These are phyloP conservation scores for Fopius arisanus DNA, from an alignment of 1,140 invertebrate species.

Conservation along the genomic window DNA sequence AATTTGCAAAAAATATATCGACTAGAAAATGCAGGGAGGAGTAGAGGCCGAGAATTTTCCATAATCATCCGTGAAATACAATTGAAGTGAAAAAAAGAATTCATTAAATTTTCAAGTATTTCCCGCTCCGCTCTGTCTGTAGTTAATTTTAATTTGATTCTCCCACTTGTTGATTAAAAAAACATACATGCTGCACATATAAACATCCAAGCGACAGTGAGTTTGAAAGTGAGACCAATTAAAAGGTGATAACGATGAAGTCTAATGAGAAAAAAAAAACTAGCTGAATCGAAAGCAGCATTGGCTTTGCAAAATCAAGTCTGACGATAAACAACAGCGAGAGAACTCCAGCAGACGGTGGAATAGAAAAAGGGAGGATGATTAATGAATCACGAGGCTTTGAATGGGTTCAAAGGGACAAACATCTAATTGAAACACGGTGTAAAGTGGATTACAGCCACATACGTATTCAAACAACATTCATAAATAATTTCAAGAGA, in stretches of 20 bases:
- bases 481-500: neutral
- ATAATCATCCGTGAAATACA: too few relatives aligned
- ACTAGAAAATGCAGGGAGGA: too few relatives aligned
- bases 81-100: too few relatives aligned
- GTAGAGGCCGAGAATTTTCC: too few relatives aligned
- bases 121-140: too few relatives aligned
- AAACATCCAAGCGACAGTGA: slow-evolving; percentile 5
- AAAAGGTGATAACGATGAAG: slow-evolving; percentile 2
- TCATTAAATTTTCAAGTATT: too few relatives aligned
- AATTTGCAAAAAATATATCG: too few relatives aligned
- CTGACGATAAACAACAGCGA: neutral
- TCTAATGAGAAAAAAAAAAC: neutral
- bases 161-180: neutral
- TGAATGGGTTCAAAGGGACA: too few relatives aligned
- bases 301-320: neutral
- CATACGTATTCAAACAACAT: slow-evolving; percentile 24
- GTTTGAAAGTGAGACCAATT: neutral
- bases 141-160: too few relatives aligned
- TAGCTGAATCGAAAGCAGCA: neutral
- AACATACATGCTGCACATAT: neutral
- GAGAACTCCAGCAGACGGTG: neutral
- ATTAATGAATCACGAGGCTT: too few relatives aligned
- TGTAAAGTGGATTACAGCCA: neutral
- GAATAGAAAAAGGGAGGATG: too few relatives aligned
- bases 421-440: too few relatives aligned